Conservation (phyloP, 2,888 invertebrate species). For the Norana najaformis region DNA sequence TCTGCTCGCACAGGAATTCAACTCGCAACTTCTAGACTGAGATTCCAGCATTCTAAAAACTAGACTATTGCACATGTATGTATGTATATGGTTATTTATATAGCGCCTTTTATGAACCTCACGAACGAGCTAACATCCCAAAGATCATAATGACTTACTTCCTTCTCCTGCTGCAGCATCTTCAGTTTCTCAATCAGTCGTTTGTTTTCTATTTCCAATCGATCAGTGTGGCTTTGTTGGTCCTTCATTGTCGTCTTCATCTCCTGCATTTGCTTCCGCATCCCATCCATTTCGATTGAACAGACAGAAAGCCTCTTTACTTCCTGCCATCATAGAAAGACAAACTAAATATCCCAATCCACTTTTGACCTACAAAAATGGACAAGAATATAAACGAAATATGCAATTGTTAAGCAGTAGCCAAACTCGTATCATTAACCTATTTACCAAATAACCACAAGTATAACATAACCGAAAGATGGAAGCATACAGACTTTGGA, state of each 20-base stretch:
- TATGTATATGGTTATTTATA: no score
- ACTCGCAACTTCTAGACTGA: background rate
- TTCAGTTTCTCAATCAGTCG: background rate
- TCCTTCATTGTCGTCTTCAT: background rate
- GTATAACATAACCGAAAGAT: no score
- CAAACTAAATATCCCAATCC: background rate
- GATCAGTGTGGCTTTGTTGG: background rate
- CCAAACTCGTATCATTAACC: background rate
- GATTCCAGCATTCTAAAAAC: background rate
- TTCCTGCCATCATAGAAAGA: background rate
- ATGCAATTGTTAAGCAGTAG: no score
- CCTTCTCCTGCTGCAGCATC: background rate
- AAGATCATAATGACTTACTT: background rate
- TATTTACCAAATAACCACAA: no score
- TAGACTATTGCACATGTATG: no score
- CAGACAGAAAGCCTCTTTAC: background rate
- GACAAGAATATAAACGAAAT: background rate
- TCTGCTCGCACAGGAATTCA: background rate
- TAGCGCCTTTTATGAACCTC: no score
- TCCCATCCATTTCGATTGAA: background rate
- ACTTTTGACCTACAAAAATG: background rate
- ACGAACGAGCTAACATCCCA: no score
- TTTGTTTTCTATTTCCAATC: slow-evolving; percentile 7
- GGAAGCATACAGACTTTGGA: no score
- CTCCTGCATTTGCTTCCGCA: slow-evolving; percentile 13